A percentile compares a stretch with the other conserved stretches of the same genome.
Evolutionary conservation across 2,888 invertebrate species (phyloP).

Genomic region (Ectemnius lituratus): DNA sequence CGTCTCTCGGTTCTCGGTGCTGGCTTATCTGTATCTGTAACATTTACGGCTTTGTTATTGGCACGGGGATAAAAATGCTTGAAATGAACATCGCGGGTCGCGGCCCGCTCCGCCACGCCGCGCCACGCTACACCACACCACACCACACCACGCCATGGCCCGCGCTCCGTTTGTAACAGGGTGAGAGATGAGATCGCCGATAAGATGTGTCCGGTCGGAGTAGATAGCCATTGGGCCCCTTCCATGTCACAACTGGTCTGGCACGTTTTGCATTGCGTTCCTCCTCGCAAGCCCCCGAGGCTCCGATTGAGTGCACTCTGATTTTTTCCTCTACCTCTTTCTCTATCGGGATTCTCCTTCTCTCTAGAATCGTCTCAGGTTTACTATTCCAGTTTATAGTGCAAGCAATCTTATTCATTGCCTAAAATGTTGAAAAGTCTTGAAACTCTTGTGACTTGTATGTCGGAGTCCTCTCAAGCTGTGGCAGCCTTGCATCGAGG

Average conservation of each 20-base stretch:
- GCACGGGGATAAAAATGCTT: constrained; percentile 52
- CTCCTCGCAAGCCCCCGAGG: constrained; percentile 39
- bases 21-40: constrained; percentile 44
- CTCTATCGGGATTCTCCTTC: too few species aligned
- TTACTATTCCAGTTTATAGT: too few species aligned
- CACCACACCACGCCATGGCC: too few species aligned
- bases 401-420: neutral
- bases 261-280: constrained; percentile 58
- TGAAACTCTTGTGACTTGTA: neutral
- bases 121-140: too few species aligned
- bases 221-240: constrained; percentile 70
- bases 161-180: constrained; percentile 65
- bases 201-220: constrained; percentile 71
- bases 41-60: constrained; percentile 53
- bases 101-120: constrained; percentile 55
- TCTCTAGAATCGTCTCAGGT: too few species aligned
- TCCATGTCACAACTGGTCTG: constrained; percentile 61
- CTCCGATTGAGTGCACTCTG: constrained; percentile 36
- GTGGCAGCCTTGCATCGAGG: constrained; percentile 48
- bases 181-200: constrained; percentile 71
- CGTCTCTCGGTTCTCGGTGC: too few species aligned
- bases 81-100: constrained; percentile 65
- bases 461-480: neutral
- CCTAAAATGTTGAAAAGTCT: neutral
- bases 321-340: constrained; percentile 31